phyloP scores from a whole-genome alignment of 2,797 vertebrate genomes.

The Lemur catta region DNA sequence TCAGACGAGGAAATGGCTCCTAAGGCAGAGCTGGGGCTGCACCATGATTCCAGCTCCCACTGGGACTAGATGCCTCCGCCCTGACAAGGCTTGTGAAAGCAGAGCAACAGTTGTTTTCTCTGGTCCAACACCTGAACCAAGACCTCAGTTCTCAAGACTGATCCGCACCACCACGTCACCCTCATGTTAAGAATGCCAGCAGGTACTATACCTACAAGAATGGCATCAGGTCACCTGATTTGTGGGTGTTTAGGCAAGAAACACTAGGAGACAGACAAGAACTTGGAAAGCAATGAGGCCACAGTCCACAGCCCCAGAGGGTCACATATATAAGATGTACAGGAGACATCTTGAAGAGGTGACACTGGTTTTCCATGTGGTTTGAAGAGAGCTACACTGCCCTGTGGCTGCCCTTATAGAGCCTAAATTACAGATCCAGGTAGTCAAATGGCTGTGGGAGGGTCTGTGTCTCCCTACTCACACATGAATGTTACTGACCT shows the following conservation, averaged over 20 bases:
- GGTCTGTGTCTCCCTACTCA: neutral
- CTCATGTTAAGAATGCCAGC: neutral
- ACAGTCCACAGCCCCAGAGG: neutral
- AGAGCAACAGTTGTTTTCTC: neutral
- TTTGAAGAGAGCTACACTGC: neutral
- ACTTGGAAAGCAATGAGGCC: neutral
- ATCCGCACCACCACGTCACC: accelerated
- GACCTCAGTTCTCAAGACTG: neutral
- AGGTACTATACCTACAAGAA: neutral
- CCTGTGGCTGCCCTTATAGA: neutral
- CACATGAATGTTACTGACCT: neutral
- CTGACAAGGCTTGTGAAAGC: neutral
- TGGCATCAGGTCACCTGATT: neutral
- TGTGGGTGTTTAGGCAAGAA: neutral
- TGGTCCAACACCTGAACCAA: neutral
- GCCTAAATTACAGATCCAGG: neutral
- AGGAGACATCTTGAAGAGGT: neutral
- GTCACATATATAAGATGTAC: neutral
- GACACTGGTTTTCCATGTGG: neutral
- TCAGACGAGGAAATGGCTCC: neutral
- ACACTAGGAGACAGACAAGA: neutral
- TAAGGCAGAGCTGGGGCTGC: neutral
- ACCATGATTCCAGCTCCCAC: neutral
- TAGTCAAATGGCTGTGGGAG: neutral
- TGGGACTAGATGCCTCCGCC: too few species aligned